phyloP scores from a whole-genome alignment of 1,140 invertebrate genomes.

The Antheraea pernyi region DNA sequence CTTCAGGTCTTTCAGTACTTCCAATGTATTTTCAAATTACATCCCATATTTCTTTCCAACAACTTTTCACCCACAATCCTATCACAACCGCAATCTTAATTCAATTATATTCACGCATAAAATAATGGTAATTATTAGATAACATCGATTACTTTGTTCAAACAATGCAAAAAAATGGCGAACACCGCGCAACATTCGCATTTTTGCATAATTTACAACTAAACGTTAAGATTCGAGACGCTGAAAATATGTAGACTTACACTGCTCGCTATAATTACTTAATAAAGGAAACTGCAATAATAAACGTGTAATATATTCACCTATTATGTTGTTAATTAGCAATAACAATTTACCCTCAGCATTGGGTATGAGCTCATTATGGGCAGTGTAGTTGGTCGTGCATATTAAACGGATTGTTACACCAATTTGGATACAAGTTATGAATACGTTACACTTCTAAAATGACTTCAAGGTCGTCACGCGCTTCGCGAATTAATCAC shows the following conservation, averaged over 20 bases:
- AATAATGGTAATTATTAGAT: not conserved
- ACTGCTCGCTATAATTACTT: constrained; percentile 3
- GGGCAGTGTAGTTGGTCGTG: not conserved
- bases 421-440: not conserved
- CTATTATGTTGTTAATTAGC: not conserved
- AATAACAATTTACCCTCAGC: not conserved
- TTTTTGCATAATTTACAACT: not conserved
- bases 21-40: too few relatives aligned
- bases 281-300: not conserved
- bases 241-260: not conserved
- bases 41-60: too few relatives aligned
- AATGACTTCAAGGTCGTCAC: not conserved
- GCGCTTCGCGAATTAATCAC: not conserved
- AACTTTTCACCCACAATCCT: not conserved
- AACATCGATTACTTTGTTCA: not conserved
- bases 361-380: not conserved
- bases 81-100: not conserved
- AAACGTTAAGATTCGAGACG: not conserved
- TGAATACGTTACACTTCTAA: not conserved
- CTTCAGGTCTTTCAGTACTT: too few relatives aligned
- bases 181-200: not conserved
- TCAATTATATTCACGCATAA: not conserved
- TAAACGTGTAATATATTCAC: not conserved
- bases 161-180: not conserved
- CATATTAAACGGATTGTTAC: not conserved